A percentile compares a stretch with the other conserved stretches of the same genome.
Evolutionary conservation across 2,797 vertebrate species (phyloP).

Genomic region (Trichosurus vulpecula): DNA sequence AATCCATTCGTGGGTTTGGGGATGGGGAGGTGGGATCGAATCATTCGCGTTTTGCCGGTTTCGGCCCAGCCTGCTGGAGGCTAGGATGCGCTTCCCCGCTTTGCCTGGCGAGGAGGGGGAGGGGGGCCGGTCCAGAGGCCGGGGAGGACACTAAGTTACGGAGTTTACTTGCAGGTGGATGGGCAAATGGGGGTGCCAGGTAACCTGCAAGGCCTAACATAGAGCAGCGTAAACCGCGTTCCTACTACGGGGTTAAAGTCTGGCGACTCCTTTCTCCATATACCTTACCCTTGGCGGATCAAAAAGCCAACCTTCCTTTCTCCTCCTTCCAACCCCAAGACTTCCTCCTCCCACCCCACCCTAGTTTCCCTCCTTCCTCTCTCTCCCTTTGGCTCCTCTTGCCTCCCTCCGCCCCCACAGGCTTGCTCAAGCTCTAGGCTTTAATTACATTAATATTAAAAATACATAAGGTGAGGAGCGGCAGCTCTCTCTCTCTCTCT

Average conservation of each 20-base stretch:
- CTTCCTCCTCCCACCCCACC: background rate
- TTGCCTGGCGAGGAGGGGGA: background rate
- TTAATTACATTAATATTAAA: slow-evolving; percentile 80
- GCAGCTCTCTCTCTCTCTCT: slow-evolving; percentile 59
- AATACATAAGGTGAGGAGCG: slow-evolving; percentile 80
- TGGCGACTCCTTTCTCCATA: background rate
- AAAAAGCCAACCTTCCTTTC: slow-evolving; percentile 25
- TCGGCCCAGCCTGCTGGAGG: slow-evolving; percentile 25
- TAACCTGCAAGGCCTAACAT: background rate
- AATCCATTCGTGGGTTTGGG: background rate
- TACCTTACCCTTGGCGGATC: background rate
- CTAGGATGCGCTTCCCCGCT: background rate
- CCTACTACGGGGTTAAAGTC: background rate
- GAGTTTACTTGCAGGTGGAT: slow-evolving; percentile 57
- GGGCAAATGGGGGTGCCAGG: background rate
- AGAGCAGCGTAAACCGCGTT: slow-evolving; percentile 34
- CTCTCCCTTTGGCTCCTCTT: slow-evolving; percentile 56
- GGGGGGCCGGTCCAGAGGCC: background rate
- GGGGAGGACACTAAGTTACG: slow-evolving; percentile 40
- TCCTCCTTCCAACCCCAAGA: background rate
- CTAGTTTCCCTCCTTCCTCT: slow-evolving; percentile 30
- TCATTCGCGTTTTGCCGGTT: background rate
- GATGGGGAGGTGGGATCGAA: background rate
- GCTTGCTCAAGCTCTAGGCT: slow-evolving; percentile 68
- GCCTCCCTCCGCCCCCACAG: slow-evolving; percentile 67